phyloP scores from a whole-genome alignment of 2,888 invertebrate genomes.

The Andrena marginata region DNA sequence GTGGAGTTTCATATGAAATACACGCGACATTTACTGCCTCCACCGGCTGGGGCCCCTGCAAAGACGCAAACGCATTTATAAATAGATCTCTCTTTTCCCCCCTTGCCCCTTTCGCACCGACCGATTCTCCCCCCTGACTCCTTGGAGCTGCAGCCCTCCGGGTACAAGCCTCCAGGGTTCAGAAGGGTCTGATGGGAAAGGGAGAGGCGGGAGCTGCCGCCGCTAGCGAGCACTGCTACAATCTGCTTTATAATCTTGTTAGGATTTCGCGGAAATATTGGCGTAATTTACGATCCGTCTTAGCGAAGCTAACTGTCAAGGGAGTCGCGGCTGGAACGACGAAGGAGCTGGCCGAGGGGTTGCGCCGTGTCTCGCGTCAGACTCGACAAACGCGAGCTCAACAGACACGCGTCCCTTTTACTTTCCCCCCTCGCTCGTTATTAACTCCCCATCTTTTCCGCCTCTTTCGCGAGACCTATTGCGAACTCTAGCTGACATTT shows the following conservation, averaged over 20 bases:
- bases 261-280: slow-evolving; percentile 85
- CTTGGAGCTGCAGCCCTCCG: slow-evolving; percentile 41
- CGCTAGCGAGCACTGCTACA: slow-evolving; percentile 72
- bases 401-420: slow-evolving; percentile 12
- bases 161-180: slow-evolving; percentile 34
- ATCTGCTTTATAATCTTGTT: slow-evolving; percentile 85
- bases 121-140: neutral
- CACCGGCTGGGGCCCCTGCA: slow-evolving; percentile 81
- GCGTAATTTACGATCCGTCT: slow-evolving; percentile 83
- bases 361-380: slow-evolving; percentile 53
- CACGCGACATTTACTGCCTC: slow-evolving; percentile 84
- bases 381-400: slow-evolving; percentile 1
- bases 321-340: slow-evolving; percentile 71
- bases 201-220: slow-evolving; percentile 44
- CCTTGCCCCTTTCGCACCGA: slow-evolving; percentile 8
- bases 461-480: neutral
- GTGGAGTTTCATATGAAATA: slow-evolving; percentile 85
- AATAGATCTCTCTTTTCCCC: slow-evolving; percentile 78
- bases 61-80: slow-evolving; percentile 82
- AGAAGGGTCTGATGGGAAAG: slow-evolving; percentile 52
- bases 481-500: neutral
- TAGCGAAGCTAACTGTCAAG: slow-evolving; percentile 66
- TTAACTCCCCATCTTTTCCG: neutral
- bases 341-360: slow-evolving; percentile 44
- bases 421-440: neutral